A percentile compares a stretch with the other conserved stretches of the same genome.
These are phyloP conservation scores for Neotoma lepida DNA, from an alignment of 2,113 vertebrate genomes.

Conservation along the genomic window DNA sequence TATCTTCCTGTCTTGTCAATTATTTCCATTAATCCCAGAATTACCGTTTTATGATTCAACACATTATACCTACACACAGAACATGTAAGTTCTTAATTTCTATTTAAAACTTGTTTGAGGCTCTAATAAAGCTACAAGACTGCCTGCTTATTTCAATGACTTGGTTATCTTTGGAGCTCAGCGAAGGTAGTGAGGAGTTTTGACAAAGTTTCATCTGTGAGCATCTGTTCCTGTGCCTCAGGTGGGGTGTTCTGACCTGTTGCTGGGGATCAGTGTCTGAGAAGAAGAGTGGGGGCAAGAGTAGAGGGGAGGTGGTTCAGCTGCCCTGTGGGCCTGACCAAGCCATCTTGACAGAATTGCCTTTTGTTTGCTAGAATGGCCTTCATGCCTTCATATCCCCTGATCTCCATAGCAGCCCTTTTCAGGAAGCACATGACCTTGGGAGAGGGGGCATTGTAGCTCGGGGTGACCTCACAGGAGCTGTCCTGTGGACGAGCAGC, in stretches of 20 bases:
- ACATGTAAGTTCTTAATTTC: neutral
- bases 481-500: rapidly evolving
- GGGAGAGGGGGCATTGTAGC: neutral
- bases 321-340: neutral
- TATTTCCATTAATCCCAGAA: conserved; percentile 17
- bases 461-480: neutral
- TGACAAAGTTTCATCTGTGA: neutral
- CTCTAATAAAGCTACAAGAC: neutral
- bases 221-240: neutral
- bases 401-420: neutral
- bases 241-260: neutral
- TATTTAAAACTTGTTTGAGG: conserved; percentile 31
- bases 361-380: neutral
- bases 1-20: conserved; percentile 13
- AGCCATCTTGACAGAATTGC: neutral
- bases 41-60: neutral
- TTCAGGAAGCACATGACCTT: neutral
- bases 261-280: neutral
- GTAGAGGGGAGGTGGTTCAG: neutral
- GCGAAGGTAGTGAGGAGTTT: neutral
- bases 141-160: neutral
- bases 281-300: neutral
- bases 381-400: rapidly evolving
- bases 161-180: neutral
- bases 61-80: neutral